phyloP scores from a whole-genome alignment of 2,888 invertebrate species.

The Tipula unca region DNA sequence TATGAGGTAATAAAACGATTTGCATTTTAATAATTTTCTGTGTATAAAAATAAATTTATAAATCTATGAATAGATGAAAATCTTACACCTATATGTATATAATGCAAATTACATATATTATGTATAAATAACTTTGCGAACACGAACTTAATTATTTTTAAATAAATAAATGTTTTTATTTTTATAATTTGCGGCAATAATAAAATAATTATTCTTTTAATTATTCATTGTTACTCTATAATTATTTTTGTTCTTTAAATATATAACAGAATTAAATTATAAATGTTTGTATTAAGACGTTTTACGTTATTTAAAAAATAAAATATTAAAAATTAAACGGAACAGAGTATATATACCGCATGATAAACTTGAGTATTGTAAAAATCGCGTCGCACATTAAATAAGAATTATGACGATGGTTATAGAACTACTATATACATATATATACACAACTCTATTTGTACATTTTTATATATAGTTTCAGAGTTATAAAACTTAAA shows the following conservation, averaged over 20 bases:
- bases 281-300: no score
- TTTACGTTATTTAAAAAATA: no score
- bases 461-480: background rate
- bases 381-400: background rate
- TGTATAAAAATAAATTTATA: background rate
- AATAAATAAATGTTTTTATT: no score
- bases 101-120: background rate
- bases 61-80: background rate
- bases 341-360: background rate
- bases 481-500: background rate
- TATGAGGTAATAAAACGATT: background rate
- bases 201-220: no score
- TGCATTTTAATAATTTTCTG: background rate
- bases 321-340: no score
- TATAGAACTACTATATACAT: background rate
- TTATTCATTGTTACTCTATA: no score
- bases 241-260: no score
- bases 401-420: background rate
- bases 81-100: no score
- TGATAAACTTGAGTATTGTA: background rate
- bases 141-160: no score
- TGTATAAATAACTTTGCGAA: no score
- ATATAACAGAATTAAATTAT: no score
- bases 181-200: no score
- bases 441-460: background rate